These are phyloP conservation scores for Hippoglossus stenolepis DNA, from an alignment of 2,113 vertebrate genomes.

Conservation along the genomic window DNA sequence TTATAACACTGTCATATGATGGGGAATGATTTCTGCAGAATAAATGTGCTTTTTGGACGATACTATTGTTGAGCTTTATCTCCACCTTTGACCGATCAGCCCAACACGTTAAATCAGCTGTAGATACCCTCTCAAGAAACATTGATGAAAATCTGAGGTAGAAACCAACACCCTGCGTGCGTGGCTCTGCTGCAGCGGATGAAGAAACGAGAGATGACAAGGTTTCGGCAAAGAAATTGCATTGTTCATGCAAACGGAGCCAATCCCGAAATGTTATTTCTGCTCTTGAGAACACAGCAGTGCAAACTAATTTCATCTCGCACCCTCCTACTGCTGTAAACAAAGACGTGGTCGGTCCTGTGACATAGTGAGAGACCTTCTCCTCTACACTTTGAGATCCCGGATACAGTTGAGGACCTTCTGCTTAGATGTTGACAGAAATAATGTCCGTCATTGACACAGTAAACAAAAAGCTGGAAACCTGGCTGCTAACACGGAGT, in stretches of 20 bases:
- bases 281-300: conserved; percentile 50
- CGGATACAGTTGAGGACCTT: neutral
- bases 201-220: conserved; percentile 39
- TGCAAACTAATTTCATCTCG: conserved; percentile 43
- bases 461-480: neutral
- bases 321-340: conserved; percentile 44
- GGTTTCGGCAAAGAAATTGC: conserved; percentile 37
- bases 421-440: conserved; percentile 25
- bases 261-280: conserved; percentile 48
- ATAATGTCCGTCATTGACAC: neutral
- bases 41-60: no score
- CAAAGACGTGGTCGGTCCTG: conserved; percentile 20
- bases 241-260: conserved; percentile 39
- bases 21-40: no score
- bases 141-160: no score
- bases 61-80: neutral
- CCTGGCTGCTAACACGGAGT: conserved; percentile 23
- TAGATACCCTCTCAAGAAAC: no score
- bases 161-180: no score
- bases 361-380: conserved; percentile 2
- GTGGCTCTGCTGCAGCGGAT: neutral
- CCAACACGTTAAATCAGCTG: no score
- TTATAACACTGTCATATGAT: no score
- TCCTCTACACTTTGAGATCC: neutral
- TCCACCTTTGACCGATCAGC: neutral